These are phyloP conservation scores for Drosophila serrata DNA, from an alignment of 1,140 invertebrate species.

Conservation along the genomic window DNA sequence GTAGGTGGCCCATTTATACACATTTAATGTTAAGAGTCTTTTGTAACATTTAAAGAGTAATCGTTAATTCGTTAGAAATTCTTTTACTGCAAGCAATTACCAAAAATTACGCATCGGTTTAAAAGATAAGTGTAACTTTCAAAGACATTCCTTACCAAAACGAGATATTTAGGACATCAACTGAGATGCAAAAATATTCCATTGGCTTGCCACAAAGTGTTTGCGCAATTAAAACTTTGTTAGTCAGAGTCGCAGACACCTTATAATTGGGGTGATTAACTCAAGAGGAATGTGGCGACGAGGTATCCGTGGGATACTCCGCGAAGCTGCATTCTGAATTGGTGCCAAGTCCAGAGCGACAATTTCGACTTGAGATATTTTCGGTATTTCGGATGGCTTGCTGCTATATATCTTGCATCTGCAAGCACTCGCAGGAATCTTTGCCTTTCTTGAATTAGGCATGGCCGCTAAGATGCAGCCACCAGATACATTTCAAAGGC, in stretches of 20 bases:
- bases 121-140: neutral
- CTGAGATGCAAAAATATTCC: slow-evolving; percentile 1
- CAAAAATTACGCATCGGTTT: neutral
- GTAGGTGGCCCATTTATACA: too few relatives aligned
- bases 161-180: slow-evolving; percentile 8
- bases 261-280: slow-evolving; percentile 40
- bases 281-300: slow-evolving; percentile 11
- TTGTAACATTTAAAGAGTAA: too few relatives aligned
- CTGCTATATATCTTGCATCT: slow-evolving; percentile 5
- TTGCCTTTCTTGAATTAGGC: slow-evolving; percentile 26
- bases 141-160: slow-evolving; percentile 1
- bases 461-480: slow-evolving; percentile 22
- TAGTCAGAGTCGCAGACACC: neutral
- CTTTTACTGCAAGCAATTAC: too few relatives aligned
- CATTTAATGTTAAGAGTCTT: too few relatives aligned
- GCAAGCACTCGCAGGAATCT: slow-evolving; percentile 8
- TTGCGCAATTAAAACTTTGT: slow-evolving; percentile 15
- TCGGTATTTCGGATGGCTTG: slow-evolving; percentile 13
- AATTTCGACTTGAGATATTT: slow-evolving; percentile 27
- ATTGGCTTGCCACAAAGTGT: neutral
- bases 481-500: slow-evolving; percentile 41
- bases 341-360: slow-evolving; percentile 34
- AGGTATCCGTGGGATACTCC: neutral
- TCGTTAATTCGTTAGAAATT: too few relatives aligned
- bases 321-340: slow-evolving; percentile 26